phyloP scores from a whole-genome alignment of 2,113 vertebrate genomes.

The Silurus glanis region DNA sequence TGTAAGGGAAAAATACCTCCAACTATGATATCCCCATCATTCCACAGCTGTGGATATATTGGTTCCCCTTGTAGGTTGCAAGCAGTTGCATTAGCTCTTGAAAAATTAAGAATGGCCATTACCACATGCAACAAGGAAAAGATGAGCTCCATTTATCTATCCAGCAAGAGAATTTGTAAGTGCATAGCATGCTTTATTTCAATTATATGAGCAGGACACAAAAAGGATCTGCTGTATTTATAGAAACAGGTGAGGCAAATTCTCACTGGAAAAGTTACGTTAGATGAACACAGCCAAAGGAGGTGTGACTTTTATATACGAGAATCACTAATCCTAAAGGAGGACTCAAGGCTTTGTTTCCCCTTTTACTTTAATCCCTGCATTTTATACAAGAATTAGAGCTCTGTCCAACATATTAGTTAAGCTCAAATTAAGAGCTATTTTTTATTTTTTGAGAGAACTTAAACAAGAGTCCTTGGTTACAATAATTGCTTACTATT shows the following conservation, averaged over 20 bases:
- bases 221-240: conserved; percentile 24
- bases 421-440: too few species aligned
- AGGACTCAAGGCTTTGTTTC: neutral
- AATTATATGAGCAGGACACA: neutral
- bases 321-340: neutral
- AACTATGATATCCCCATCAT: conserved; percentile 69
- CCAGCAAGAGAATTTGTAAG: neutral
- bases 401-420: too few species aligned
- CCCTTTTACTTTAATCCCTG: neutral
- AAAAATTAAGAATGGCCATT: conserved; percentile 29
- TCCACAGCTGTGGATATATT: conserved; percentile 65
- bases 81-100: conserved; percentile 49
- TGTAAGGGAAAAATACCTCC: conserved; percentile 77
- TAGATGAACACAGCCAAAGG: neutral
- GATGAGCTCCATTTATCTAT: neutral
- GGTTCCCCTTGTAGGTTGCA: conserved; percentile 39
- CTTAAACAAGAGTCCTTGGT: too few species aligned
- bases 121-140: conserved; percentile 42
- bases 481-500: too few species aligned
- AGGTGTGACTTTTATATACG: conserved; percentile 11
- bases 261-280: neutral
- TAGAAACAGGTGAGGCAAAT: neutral
- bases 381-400: too few species aligned
- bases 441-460: too few species aligned
- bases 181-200: neutral